Evolutionary conservation across 2,113 vertebrate species (phyloP), one percentile per base, ranked within the genome.

Genomic region (Myanophis thanlyinensis): DNA sequence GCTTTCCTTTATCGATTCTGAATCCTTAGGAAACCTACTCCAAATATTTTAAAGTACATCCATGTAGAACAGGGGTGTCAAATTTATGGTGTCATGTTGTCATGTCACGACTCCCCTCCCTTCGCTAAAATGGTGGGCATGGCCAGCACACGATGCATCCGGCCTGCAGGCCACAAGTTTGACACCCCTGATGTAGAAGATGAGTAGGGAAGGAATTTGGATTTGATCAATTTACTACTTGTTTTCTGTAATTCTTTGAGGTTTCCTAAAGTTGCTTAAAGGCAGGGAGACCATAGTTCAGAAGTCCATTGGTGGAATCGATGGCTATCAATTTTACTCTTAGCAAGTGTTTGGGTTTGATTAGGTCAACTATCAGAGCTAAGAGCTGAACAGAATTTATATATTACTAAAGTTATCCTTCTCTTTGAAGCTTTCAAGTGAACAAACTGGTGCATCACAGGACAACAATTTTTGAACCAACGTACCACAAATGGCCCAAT

Each of bases 331-430:
- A n/a, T 89, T 88, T 20, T 30, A 54, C 54, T 91, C 54, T 51
- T 59, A 0, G 0, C 6, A 85, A 5, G 35, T 0, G 89, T 48
- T 93, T 0, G 7, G 48, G 93, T 95, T 93, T 89, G 91, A 95
- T 95, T 59, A 93, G 91, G 86, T 51, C 0, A 0, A 80, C 53
- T 0, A 0, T 52, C 0, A 0, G 88, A 56, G 51, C 7, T 54
- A 52, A 0, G 2, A 89, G 52, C 96, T 53, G 94, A 92, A 91
- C 88, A 87, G 96, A 95, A 95, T 35, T n/a, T 35, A 35, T 67
- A 18, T 18, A 67, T 35, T 35, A 35, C 4, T 67, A 67, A 67
- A 67, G 30, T 67, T 35, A 30, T 67, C 62, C n/a, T 67, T 67
- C 30, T 67, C 30, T 67, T 67, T 67, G 4, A 6, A 67, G 62